A percentile compares a stretch with the other conserved stretches of the same genome.
These are phyloP conservation scores for Numenius phaeopus DNA, from an alignment of 2,797 vertebrate genomes.

Conservation along the genomic window DNA sequence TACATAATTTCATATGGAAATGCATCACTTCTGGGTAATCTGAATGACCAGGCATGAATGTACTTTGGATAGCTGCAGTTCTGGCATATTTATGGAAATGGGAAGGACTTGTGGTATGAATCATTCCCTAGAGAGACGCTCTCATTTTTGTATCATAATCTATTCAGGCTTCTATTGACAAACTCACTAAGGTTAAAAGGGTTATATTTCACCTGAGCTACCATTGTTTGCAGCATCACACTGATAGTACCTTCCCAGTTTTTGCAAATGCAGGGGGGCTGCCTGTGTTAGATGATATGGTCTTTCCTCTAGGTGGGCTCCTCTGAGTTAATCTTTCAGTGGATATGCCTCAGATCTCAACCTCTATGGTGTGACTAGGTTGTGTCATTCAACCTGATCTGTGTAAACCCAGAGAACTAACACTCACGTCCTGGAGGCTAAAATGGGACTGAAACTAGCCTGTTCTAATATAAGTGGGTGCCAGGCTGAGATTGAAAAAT, in stretches of 20 bases:
- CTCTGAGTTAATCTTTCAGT: background rate
- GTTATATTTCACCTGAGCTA: background rate
- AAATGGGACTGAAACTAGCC: background rate
- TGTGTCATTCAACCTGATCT: background rate
- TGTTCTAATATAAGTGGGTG: background rate
- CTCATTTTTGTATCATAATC: background rate
- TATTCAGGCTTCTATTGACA: background rate
- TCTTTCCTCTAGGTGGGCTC: background rate
- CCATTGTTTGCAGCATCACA: background rate
- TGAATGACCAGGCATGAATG: background rate
- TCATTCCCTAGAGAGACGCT: background rate
- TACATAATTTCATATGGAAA: background rate
- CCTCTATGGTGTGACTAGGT: rapidly evolving
- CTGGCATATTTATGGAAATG: background rate
- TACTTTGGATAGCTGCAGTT: background rate
- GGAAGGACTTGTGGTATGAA: background rate
- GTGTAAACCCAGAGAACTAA: background rate
- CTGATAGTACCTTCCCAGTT: background rate
- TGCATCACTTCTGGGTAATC: background rate
- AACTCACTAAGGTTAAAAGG: background rate
- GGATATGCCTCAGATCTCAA: background rate
- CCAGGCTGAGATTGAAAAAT: background rate
- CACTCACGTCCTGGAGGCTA: background rate
- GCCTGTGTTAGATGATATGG: background rate
- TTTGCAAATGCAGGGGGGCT: background rate